Evolutionary conservation across 1,140 invertebrate species (phyloP), one percentile per base, ranked within the genome.

Genomic region (Adelges cooleyi): DNA sequence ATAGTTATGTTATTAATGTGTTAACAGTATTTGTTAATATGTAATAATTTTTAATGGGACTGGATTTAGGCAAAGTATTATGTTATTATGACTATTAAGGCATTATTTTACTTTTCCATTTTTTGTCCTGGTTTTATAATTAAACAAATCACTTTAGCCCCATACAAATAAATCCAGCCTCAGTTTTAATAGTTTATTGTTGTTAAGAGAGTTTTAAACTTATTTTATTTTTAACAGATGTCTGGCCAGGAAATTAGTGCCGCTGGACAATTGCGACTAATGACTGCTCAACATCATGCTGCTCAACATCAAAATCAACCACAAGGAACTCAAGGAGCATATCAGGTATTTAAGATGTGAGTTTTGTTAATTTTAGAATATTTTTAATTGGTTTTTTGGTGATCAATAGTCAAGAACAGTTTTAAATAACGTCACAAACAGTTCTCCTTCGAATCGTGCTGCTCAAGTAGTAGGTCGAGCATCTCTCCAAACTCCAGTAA

Each of bases 271-370:
- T 68, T 74, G 17, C 67, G 72, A 69, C 72, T 89, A 68, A 88
- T 90, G 86, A 89, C 86, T 0, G 86, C 86, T 2, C 87, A 88
- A 68, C 87, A 89, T 69, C 84, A 84, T 70, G 83, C 81, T 18
- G 78, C 81, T 5, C 71, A 72, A 66, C 70, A 70, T 67, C 51
- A 53, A 53, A 53, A 53, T 23, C 70, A 70, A 51, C 69, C 72
- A 46, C 68, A 62, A 46, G 59, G 22, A 51, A 65, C 23, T 11
- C 65, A 69, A 48, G 38, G 53, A 33, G 27, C 53, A 42, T 62
- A 46, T 29, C 56, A 62, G 42, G 56, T 62, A 48, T n/a, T 48
- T 33, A 6, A 33, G 11, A 33, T 33, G 29, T 33, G 11, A 33
- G 5, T 33, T 33, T 33, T 33, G 9, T 50, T 13, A 9, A n/a